Base-by-base conservation (phyloP, 2,113 vertebrate species). In the Eonycteris spelaea region DNA sequence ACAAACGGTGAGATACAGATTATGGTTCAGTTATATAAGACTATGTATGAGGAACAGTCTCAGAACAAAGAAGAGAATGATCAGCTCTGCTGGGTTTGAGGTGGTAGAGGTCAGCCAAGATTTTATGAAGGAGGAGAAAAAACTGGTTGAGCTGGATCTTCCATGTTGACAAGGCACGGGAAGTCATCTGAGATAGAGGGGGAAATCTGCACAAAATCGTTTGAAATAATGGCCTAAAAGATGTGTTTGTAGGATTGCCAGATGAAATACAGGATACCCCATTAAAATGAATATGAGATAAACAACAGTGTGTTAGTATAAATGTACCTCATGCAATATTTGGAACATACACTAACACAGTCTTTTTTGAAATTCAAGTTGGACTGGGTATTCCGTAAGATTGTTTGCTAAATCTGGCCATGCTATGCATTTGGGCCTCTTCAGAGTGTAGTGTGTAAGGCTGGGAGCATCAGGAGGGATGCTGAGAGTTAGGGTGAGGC, bases 341-440 rank as follows among this genome's bases (percentile, higher is more conserved):
- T 91, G 11, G 35, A 86, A 84, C 16, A 71, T 48, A 80, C 26
- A 61, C 1, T 8, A 59, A 55, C 19, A 48, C 9, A 48, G 70
- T 93, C 26, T 48, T 74, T 63, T 38, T 51, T 79, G 48, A 57
- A 94, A 87, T 79, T 77, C 28, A 86, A 51, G 67, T 75, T 92
- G 78, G 35, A 45, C 24, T 38, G 24, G 28, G 28, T 3, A 6
- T 78, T 80, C 43, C 43, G 21, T 67, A 45, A 91, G 12, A 26
- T 48, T 57, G 8, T 93, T 85, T 83, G 33, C 19, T 53, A 24
- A n/a, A 33, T 40, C 6, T 45, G 63, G 59, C 2, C 16, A 63
- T 26, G 13, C 43, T 84, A 5, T 35, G 6, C 15, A 5, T 48
- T 51, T 74, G 40, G 74, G 16, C 24, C 22, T 51, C 59, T 3